phyloP scores from a whole-genome alignment of 2,797 vertebrate species.

The Pterois miles region DNA sequence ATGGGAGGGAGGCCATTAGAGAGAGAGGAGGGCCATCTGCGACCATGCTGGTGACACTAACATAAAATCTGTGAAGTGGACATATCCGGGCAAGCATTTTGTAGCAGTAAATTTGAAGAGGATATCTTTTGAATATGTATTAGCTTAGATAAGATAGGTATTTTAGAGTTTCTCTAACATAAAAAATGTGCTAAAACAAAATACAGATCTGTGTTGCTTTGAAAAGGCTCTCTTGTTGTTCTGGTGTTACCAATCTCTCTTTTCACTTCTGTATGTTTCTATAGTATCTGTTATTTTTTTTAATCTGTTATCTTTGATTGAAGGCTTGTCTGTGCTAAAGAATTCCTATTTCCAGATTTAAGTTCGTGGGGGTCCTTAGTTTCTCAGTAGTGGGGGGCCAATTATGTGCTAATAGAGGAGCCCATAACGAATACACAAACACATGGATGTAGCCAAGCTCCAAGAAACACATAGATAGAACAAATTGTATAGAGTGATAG shows the following conservation, averaged over 20 bases:
- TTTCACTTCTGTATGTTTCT: background rate
- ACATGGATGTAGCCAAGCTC: background rate
- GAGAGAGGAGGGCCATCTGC: slow-evolving; percentile 25
- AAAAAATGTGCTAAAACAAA: background rate
- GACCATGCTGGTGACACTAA: background rate
- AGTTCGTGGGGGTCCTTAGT: background rate
- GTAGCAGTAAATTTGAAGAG: background rate
- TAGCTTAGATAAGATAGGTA: background rate
- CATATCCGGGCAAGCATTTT: background rate
- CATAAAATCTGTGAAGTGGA: slow-evolving; percentile 23
- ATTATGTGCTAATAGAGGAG: background rate
- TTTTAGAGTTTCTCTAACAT: background rate
- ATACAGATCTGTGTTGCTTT: background rate
- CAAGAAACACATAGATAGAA: slow-evolving; percentile 1
- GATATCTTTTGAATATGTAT: background rate
- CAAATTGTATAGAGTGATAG: background rate
- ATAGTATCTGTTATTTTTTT: no score
- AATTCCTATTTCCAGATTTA: background rate
- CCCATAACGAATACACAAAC: background rate
- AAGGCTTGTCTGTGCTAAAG: background rate
- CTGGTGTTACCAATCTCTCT: no score
- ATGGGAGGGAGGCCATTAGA: slow-evolving; percentile 12
- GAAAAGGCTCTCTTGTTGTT: background rate
- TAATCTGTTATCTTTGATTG: background rate
- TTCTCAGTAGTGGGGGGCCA: background rate